phyloP scores from a whole-genome alignment of 2,888 invertebrate species.

The Asteroscopus sphinx region DNA sequence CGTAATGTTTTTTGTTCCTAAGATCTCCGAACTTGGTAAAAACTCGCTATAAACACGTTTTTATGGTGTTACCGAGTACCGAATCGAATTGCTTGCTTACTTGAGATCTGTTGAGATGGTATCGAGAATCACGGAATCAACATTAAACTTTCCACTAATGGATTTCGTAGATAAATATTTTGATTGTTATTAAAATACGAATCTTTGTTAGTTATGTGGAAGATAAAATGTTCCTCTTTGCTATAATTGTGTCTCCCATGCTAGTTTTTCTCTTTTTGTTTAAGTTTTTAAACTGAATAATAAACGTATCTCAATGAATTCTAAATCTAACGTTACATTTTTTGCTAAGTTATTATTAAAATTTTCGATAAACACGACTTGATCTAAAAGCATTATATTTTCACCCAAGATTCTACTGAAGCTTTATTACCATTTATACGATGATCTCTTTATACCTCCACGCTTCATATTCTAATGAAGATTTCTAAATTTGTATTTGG shows the following conservation, averaged over 20 bases:
- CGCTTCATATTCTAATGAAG: conserved; percentile 47
- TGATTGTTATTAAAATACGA: conserved; percentile 11
- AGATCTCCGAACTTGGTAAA: conserved; percentile 37
- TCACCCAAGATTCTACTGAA: conserved; percentile 37
- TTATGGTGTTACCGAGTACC: conserved; percentile 32
- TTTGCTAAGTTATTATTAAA: background rate
- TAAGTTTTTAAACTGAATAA: background rate
- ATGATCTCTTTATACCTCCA: conserved; percentile 67
- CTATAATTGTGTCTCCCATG: too few relatives aligned
- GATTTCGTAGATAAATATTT: conserved; percentile 27
- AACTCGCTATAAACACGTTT: conserved; percentile 39
- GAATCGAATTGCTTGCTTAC: conserved; percentile 51
- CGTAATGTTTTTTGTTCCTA: conserved; percentile 10
- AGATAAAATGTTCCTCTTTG: background rate
- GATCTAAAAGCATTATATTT: conserved; percentile 56
- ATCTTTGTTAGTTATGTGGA: background rate
- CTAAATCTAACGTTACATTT: background rate
- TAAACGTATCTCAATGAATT: background rate
- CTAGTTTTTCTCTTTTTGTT: too few relatives aligned
- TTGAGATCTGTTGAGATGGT: conserved; percentile 39
- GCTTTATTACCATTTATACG: conserved; percentile 60
- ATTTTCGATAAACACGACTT: conserved; percentile 21
- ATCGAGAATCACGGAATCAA: conserved; percentile 37
- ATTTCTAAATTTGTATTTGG: conserved; percentile 36
- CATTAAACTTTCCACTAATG: conserved; percentile 33